Evolutionary conservation across 2,888 invertebrate species (phyloP).

Genomic region (Leptopilina syphax): DNA sequence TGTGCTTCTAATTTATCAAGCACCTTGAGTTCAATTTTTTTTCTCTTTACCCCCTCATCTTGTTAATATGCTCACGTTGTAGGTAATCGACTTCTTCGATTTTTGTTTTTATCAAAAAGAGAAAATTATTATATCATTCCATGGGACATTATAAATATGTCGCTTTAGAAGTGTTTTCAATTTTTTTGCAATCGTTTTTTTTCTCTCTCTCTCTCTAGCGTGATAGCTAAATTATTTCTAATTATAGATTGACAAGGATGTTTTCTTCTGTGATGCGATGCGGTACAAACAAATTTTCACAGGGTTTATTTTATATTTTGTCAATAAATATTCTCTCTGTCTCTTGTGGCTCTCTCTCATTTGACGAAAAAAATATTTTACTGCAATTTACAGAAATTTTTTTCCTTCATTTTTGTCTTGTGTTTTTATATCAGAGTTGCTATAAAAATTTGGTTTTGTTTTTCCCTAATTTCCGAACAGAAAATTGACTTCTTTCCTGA

Average conservation of each 20-base stretch:
- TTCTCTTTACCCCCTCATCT: neutral
- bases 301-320: too few relatives aligned
- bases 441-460: too few relatives aligned
- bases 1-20: constrained; percentile 21
- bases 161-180: neutral
- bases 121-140: constrained; percentile 22
- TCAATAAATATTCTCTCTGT: too few relatives aligned
- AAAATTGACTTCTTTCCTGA: too few relatives aligned
- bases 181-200: neutral
- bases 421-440: too few relatives aligned
- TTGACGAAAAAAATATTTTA: too few relatives aligned
- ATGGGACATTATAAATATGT: neutral
- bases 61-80: constrained; percentile 14
- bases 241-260: neutral
- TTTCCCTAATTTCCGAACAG: too few relatives aligned
- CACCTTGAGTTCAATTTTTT: neutral
- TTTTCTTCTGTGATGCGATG: neutral
- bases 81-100: neutral
- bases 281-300: neutral
- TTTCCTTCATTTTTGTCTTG: too few relatives aligned
- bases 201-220: neutral
- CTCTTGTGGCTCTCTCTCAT: too few relatives aligned
- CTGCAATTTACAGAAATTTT: too few relatives aligned
- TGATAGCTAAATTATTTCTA: constrained; percentile 13
- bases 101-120: constrained; percentile 14